A percentile compares a stretch with the other conserved stretches of the same genome.
Conservation (phyloP, 1,140 invertebrate species). For the Pachyrhynchus sulphureomaculatus region DNA sequence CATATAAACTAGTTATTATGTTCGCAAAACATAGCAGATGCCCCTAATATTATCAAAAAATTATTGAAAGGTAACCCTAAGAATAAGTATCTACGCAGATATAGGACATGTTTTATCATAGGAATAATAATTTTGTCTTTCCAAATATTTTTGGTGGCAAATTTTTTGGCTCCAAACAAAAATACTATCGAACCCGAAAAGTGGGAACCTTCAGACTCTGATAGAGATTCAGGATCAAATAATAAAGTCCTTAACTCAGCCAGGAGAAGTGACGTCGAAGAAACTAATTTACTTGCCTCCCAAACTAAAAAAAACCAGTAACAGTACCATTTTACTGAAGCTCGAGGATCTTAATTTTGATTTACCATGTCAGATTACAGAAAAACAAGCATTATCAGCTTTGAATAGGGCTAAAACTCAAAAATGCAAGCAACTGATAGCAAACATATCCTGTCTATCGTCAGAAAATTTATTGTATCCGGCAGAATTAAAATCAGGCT, state of each 20-base stretch:
- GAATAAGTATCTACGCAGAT: slow-evolving; percentile 60
- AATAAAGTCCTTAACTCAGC: slow-evolving; percentile 51
- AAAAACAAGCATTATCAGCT: slow-evolving; percentile 84
- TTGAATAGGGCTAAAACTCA: slow-evolving; percentile 84
- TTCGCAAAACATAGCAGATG: not conserved
- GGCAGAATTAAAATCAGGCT: slow-evolving; percentile 70
- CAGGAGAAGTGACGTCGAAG: slow-evolving; percentile 46
- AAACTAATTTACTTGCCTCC: slow-evolving; percentile 44
- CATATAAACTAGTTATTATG: not conserved
- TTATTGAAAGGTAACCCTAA: slow-evolving; percentile 38
- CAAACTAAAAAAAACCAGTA: slow-evolving; percentile 49
- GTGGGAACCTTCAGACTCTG: slow-evolving; percentile 37
- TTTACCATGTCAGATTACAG: slow-evolving; percentile 74
- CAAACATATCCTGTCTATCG: slow-evolving; percentile 81
- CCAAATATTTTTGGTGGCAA: slow-evolving; percentile 67
- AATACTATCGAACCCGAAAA: slow-evolving; percentile 56
- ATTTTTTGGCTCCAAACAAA: slow-evolving; percentile 61
- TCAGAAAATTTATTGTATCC: slow-evolving; percentile 76
- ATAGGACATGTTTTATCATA: slow-evolving; percentile 64
- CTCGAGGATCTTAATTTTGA: slow-evolving; percentile 71
- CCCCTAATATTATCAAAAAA: not conserved
- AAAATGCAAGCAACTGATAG: slow-evolving; percentile 83
- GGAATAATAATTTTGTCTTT: slow-evolving; percentile 64
- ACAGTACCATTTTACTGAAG: slow-evolving; percentile 54
- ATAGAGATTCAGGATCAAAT: slow-evolving; percentile 50